These are phyloP conservation scores for Amphimedon queenslandica DNA, from an alignment of 37 sponge, comb jelly and placozoan genomes.

Conservation along the genomic window DNA sequence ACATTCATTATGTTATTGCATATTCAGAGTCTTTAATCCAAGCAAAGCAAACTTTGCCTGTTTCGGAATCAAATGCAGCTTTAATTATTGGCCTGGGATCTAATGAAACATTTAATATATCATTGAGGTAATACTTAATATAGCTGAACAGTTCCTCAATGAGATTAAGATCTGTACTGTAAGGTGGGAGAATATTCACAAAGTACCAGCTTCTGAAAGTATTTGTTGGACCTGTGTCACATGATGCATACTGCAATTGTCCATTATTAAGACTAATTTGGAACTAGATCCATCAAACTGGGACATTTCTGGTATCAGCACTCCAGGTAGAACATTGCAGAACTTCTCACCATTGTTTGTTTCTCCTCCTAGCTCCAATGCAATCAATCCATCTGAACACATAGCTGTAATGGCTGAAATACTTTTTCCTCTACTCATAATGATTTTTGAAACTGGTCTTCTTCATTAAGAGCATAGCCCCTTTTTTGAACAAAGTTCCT, in stretches of 20 bases:
- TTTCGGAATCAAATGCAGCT: not conserved
- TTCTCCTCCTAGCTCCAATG: no score
- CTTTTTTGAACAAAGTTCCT: conserved; percentile 8
- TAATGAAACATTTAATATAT: not conserved
- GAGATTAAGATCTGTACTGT: conserved; percentile 42
- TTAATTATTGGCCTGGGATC: not conserved
- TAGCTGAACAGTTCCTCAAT: conserved; percentile 43
- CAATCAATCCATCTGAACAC: no score
- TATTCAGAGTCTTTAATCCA: not conserved
- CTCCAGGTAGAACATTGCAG: conserved; percentile 26
- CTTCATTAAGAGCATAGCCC: no score
- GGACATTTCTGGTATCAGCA: conserved; percentile 40
- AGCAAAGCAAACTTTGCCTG: not conserved
- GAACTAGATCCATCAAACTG: conserved; percentile 31
- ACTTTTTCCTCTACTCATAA: conserved; percentile 18
- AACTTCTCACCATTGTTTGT: conserved; percentile 37
- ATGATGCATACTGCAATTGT: conserved; percentile 50
- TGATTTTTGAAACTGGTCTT: conserved; percentile 21
- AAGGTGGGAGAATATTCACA: conserved; percentile 38
- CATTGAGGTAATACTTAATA: conserved; percentile 16
- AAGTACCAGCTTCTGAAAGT: conserved; percentile 17
- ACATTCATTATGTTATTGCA: not conserved
- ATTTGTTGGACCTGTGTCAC: not conserved
- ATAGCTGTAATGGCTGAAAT: conserved; percentile 35
- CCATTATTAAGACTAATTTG: conserved; percentile 34